Conservation (phyloP, 2,113 vertebrate genomes). For the Macquaria australasica region DNA sequence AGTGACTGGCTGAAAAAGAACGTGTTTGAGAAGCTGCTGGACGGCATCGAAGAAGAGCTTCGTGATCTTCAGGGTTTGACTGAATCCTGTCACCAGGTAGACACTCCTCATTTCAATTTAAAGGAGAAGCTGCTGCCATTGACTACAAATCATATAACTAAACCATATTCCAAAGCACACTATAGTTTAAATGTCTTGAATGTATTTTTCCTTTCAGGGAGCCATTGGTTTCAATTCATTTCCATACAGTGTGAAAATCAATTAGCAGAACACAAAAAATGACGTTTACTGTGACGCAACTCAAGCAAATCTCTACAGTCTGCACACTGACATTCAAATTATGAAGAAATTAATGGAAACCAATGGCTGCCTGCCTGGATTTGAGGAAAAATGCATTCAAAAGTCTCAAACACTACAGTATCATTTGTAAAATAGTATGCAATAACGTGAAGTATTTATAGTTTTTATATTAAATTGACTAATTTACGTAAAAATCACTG, state of each 20-base stretch:
- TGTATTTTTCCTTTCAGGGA: neutral
- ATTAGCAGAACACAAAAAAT: neutral
- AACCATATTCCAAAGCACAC: too few species aligned
- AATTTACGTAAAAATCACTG: neutral
- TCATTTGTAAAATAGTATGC: neutral
- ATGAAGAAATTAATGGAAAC: neutral
- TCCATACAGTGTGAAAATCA: neutral
- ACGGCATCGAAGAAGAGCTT: slow-evolving; percentile 63
- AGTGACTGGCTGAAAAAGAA: slow-evolving; percentile 83
- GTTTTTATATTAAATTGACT: neutral
- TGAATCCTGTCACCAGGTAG: slow-evolving; percentile 66
- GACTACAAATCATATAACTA: neutral
- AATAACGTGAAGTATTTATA: neutral
- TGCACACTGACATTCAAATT: neutral
- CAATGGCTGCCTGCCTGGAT: neutral
- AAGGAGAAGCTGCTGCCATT: neutral
- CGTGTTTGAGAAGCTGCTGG: slow-evolving; percentile 82
- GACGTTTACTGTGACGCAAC: neutral
- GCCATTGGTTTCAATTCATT: neutral
- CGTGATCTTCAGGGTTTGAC: slow-evolving; percentile 62
- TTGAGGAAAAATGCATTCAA: neutral
- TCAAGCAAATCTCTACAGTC: neutral
- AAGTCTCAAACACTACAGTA: neutral
- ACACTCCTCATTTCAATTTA: neutral
- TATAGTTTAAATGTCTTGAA: neutral